Evolutionary conservation across 1,140 invertebrate genomes (phyloP), one percentile per base, ranked within the genome.

Genomic region (Bombus vancouverensis): DNA sequence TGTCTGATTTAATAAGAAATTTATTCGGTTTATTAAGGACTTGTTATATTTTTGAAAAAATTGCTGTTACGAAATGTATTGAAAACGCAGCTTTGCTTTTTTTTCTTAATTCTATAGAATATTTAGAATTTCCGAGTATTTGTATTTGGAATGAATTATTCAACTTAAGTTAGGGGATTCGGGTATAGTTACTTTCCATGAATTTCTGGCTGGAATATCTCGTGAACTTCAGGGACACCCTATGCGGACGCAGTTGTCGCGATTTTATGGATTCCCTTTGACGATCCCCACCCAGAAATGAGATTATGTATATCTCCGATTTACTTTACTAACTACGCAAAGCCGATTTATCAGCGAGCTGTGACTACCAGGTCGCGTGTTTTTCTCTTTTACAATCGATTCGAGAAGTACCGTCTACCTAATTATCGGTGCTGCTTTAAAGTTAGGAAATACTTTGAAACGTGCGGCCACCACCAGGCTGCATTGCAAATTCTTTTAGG

Each of bases 241-340:
- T 86, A 82, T 75, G 28, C 37, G 12, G 22, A 65, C 37, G 39
- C 6, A 72, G 62, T 65, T 66, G 75, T 85, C 83, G 70, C 77
- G n/a, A 80, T 82, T 90, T 86, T 90, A 85, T 62, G 72, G 75
- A 89, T 86, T 83, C 81, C 44, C 72, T 77, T 88, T 83, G 86
- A 72, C 37, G 53, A 87, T 88, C 57, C 57, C 68, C 68, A 70
- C 39, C 47, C 66, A 13, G 39, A 15, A 83, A 90, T 22, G 62
- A 83, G 83, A 88, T 90, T 89, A 89, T 84, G 73, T 81, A 87
- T 87, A 89, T 87, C 81, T 44, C 32, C 44, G 75, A 89, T 81
- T 89, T 89, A 74, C 73, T 72, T 71, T 66, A 39, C 32, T 37
- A 86, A 70, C 85, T 77, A 75, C 76, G 73, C 62, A 89, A 89